Evolutionary conservation across 2,888 invertebrate genomes (phyloP), one percentile per base, ranked within the genome.

Genomic region (Busseola fusca): DNA sequence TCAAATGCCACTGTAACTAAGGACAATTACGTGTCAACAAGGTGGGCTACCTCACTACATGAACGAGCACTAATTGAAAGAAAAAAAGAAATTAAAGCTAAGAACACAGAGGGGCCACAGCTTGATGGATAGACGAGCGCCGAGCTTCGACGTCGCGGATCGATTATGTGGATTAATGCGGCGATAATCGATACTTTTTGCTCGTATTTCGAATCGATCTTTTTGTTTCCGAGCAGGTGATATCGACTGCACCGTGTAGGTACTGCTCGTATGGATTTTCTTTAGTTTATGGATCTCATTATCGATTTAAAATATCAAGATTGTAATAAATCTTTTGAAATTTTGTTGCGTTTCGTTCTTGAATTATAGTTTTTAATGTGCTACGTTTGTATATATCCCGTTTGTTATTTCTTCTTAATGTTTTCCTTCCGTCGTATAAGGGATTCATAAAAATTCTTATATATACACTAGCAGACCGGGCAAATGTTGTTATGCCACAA

Each of bases 131-230:
- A 88, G 89, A 87, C 88, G 84, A 83, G 79, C 80, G 81, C 73
- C 76, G 69, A 85, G 81, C 74, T 83, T 87, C 87, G 86, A 87
- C 83, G 74, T 86, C 80, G 79, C 84, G 87, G 85, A 89, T 90
- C 89, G 91, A 91, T 92, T 91, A 92, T 90, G 87, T 86, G 89
- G 88, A 92, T 91, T 90, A 90, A 92, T 90, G 91, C 86, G 84
- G 86, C 88, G 92, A 92, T 93, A 90, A 87, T 91, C 91, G 88
- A 89, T 86, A 80, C 84, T 90, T 91, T 91, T 89, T 90, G 87
- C 85, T 87, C 70, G 81, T 86, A 84, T 82, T 74, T 82, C 42
- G 63, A 74, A 67, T 74, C 84, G 83, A 80, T 85, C 73, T 86
- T 85, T 85, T 84, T 86, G 83, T 88, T 88, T 79, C 76, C 81